Evolutionary conservation across 2,113 vertebrate species (phyloP), one percentile per base, ranked within the genome.

Genomic region (Xiphophorus maculatus): DNA sequence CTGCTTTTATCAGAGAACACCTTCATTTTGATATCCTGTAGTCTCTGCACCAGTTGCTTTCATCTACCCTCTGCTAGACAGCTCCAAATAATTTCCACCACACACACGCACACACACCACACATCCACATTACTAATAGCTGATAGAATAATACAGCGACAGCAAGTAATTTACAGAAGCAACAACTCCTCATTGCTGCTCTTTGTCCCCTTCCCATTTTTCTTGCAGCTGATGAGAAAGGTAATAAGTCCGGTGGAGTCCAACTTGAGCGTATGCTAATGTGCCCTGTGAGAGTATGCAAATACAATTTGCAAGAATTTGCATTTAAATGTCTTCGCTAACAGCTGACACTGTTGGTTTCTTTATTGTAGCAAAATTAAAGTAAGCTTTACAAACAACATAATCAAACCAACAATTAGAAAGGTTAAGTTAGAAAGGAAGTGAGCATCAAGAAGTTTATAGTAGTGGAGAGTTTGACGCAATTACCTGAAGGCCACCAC

Each of bases 271-370:
- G 69, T 40, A 32, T 62, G 79, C 17, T 66, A 68, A 84, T 78
- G 54, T 14, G 28, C 69, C 71, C 73, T 54, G 76, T 75, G 70
- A 84, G 35, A 62, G 62, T 69, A 83, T 81, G 80, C 72, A 88
- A 76, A 91, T 81, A 70, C 25, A 68, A 76, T 87, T 82, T 79
- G 63, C 48, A 78, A 69, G 40, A 75, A 86, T 86, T 80, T 80
- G 78, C 82, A 79, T 91, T 80, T 68, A 73, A 72, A 88, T 83
- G 32, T 69, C 8, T 66, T 12, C 25, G 30, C 69, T 83, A 84
- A 85, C 69, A 67, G 66, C 71, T n/a, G 54, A 42, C 66, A 74
- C n/a, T 74, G 66, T 63, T 67, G 69, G 68, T 74, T 79, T 44
- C 66, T 77, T 77, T 42, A 48, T 64, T 67, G 68, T 27, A 14